phyloP scores from a whole-genome alignment of 2,888 invertebrate species.

The Pollenia griseotomentosa region DNA sequence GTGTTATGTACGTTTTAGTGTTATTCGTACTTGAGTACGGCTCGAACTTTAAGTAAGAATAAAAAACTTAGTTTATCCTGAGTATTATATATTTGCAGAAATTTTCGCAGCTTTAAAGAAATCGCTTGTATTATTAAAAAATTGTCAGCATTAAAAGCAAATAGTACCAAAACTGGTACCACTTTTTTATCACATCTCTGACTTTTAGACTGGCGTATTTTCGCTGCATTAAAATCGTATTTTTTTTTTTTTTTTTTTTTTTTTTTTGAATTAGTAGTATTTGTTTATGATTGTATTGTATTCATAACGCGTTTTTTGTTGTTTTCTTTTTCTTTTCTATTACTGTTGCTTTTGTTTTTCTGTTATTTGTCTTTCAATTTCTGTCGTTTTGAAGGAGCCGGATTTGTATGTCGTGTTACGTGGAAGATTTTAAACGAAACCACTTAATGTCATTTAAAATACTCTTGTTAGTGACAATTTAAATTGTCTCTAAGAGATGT shows the following conservation, averaged over 20 bases:
- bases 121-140: neutral
- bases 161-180: neutral
- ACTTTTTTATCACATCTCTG: neutral
- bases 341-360: constrained; percentile 69
- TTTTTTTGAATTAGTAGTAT: constrained; percentile 35
- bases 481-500: constrained; percentile 69
- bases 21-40: too few species aligned
- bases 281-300: constrained; percentile 51
- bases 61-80: too few species aligned
- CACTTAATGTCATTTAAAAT: constrained; percentile 82
- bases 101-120: too few species aligned
- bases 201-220: constrained; percentile 10
- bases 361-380: constrained; percentile 63
- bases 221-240: constrained; percentile 41
- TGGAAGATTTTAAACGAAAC: constrained; percentile 84
- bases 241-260: too few species aligned
- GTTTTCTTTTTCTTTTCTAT: constrained; percentile 1
- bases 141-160: neutral
- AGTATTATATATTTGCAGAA: too few species aligned
- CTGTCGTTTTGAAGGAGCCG: constrained; percentile 38
- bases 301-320: constrained; percentile 57
- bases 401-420: constrained; percentile 76
- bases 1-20: too few species aligned
- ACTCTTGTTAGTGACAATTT: constrained; percentile 62
- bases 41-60: too few species aligned